A percentile compares a stretch with the other conserved stretches of the same genome.
These are phyloP conservation scores for Antheraea mylitta DNA, from an alignment of 1,140 invertebrate species.

Conservation along the genomic window DNA sequence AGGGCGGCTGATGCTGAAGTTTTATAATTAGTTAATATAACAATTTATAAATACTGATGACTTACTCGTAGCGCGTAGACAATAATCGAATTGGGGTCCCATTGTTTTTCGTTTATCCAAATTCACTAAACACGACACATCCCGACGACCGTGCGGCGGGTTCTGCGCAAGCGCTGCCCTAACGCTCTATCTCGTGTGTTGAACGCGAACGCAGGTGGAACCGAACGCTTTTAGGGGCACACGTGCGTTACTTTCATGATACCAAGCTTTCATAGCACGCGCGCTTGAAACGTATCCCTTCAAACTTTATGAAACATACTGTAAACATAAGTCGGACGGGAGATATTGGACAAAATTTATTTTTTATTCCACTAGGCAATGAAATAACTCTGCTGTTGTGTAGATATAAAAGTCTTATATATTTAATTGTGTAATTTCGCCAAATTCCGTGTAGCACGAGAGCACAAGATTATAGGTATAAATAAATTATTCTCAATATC, in stretches of 20 bases:
- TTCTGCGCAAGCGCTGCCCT: constrained; percentile 44
- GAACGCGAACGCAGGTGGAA: constrained; percentile 59
- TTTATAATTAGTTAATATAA: constrained; percentile 22
- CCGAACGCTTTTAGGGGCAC: constrained; percentile 34
- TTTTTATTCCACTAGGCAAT: not conserved
- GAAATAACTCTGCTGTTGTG: constrained; percentile 1
- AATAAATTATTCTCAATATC: not conserved
- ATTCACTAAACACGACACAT: constrained; percentile 68
- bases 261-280: constrained; percentile 68
- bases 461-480: not conserved
- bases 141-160: constrained; percentile 57
- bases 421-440: too few species aligned
- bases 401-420: not conserved
- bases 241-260: constrained; percentile 66
- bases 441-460: too few species aligned
- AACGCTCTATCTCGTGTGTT: constrained; percentile 21
- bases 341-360: constrained; percentile 8
- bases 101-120: constrained; percentile 40
- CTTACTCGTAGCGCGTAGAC: constrained; percentile 70
- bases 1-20: constrained; percentile 14
- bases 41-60: constrained; percentile 26
- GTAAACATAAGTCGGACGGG: constrained; percentile 3
- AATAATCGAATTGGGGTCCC: constrained; percentile 74
- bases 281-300: constrained; percentile 47
- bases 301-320: constrained; percentile 35